These are phyloP conservation scores for Sebastes trivittatus DNA, from an alignment of 2,797 vertebrate genomes.

Conservation along the genomic window DNA sequence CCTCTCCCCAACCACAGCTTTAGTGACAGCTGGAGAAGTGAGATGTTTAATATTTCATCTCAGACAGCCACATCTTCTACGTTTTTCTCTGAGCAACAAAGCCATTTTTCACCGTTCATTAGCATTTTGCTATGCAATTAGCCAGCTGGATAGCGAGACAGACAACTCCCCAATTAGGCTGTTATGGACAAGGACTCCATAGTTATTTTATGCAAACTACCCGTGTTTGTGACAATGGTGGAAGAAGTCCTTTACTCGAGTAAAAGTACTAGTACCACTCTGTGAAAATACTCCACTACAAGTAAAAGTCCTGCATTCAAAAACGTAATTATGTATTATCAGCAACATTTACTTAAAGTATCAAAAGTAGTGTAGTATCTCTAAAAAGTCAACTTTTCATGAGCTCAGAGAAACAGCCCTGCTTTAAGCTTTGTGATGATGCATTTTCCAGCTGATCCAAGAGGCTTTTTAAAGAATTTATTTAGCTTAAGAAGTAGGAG, in stretches of 20 bases:
- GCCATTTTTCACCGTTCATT: constrained; percentile 70
- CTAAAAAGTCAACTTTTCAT: not conserved
- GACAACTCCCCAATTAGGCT: constrained; percentile 61
- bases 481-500: not conserved
- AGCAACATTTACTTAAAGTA: too few relatives aligned
- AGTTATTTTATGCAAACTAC: constrained; percentile 38
- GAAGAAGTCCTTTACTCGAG: not conserved
- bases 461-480: not conserved
- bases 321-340: not conserved
- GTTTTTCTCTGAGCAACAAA: constrained; percentile 46
- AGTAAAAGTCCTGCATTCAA: not conserved
- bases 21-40: constrained; percentile 71
- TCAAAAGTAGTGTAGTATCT: not conserved
- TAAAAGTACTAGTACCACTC: not conserved
- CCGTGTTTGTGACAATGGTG: constrained; percentile 5
- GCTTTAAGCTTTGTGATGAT: not conserved
- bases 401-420: not conserved
- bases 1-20: constrained; percentile 46
- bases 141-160: constrained; percentile 58
- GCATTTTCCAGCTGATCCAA: not conserved
- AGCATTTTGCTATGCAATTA: constrained; percentile 50
- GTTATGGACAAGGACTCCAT: constrained; percentile 37
- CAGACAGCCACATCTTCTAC: constrained; percentile 50
- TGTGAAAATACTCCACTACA: not conserved
- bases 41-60: constrained; percentile 77